phyloP scores from a whole-genome alignment of 2,113 vertebrate species.

The Alethe castanea region DNA sequence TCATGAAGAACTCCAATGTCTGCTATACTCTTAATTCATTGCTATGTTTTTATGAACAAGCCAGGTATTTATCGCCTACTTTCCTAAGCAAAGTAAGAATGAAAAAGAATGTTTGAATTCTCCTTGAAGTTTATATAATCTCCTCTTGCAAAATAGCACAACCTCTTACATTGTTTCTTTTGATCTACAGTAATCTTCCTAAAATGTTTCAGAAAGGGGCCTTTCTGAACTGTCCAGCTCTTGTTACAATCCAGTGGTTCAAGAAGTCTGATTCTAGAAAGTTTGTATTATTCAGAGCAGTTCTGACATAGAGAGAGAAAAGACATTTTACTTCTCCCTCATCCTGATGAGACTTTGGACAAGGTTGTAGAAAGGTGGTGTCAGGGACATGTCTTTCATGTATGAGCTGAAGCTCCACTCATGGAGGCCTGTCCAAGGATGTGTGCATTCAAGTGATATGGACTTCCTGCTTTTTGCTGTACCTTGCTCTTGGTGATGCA shows the following conservation, averaged over 20 bases:
- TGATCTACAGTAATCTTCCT: neutral
- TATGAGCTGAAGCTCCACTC: neutral
- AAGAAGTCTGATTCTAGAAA: neutral
- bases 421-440: neutral
- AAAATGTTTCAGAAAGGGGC: neutral
- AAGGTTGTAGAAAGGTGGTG: neutral
- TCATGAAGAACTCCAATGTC: neutral
- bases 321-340: neutral
- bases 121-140: neutral
- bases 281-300: neutral
- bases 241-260: neutral
- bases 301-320: neutral
- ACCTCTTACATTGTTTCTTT: neutral
- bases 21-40: neutral
- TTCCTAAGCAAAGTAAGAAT: neutral
- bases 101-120: neutral
- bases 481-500: neutral
- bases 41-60: neutral
- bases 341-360: fast-evolving
- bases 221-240: neutral
- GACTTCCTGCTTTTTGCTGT: neutral
- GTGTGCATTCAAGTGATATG: neutral
- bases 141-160: neutral
- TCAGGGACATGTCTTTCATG: fast-evolving
- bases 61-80: neutral